Conservation (phyloP, 1,140 invertebrate species). For the Drosophila rhopaloa region DNA sequence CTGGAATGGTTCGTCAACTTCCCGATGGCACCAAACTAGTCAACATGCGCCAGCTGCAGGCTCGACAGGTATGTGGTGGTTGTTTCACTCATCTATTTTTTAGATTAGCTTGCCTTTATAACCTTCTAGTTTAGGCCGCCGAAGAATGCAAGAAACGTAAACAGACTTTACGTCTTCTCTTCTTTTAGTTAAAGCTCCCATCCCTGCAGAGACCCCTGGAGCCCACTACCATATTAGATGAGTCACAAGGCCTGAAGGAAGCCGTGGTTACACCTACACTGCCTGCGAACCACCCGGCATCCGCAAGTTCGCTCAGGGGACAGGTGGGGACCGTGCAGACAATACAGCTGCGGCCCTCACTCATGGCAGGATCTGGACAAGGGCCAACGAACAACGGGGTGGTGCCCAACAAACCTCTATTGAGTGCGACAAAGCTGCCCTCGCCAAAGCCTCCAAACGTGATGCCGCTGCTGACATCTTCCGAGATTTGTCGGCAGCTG, state of each 20-base stretch:
- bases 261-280: constrained; percentile 5
- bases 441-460: constrained; percentile 50
- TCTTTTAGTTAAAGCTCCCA: constrained; percentile 55
- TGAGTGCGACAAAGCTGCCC: constrained; percentile 16
- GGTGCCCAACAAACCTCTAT: constrained; percentile 20
- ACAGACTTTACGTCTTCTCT: not conserved
- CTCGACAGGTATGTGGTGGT: constrained; percentile 56
- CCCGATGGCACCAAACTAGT: constrained; percentile 70
- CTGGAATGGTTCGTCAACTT: constrained; percentile 70
- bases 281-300: constrained; percentile 17
- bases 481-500: constrained; percentile 77
- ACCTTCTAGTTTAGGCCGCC: not conserved
- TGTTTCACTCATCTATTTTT: not conserved
- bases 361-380: constrained; percentile 23
- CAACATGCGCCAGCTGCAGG: constrained; percentile 67
- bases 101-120: constrained; percentile 1
- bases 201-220: constrained; percentile 30
- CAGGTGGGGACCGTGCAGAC: constrained; percentile 74
- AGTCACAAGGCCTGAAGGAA: constrained; percentile 46
- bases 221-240: constrained; percentile 20
- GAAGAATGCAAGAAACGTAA: not conserved
- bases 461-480: constrained; percentile 71
- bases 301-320: constrained; percentile 48
- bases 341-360: constrained; percentile 60
- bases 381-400: constrained; percentile 46